Base-by-base conservation (phyloP, 2,113 vertebrate species). In the Nymphicus hollandicus region DNA sequence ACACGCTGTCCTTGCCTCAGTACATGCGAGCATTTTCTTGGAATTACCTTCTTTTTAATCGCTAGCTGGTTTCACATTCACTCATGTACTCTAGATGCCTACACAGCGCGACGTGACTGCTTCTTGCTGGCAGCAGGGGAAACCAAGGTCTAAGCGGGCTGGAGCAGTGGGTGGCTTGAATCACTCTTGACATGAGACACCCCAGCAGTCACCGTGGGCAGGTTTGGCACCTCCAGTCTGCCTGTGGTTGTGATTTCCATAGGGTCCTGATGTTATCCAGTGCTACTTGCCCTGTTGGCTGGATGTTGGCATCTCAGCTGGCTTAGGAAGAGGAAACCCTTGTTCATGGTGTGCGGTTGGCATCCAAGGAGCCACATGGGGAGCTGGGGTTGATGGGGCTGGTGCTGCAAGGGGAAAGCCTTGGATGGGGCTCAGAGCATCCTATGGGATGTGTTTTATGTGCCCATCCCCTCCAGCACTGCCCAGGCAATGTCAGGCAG, bases 151-250 rank as follows among this genome's bases (percentile, higher is more conserved):
- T 86, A 41, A 58, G 64, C 2, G 0, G 68, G 79, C 82, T 88
- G 71, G 63, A 93, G 53, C 76, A 46, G 79, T 91, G 91, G 80
- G 92, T 53, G 92, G 92, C 72, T 93, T 83, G 82, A 90, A 69
- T 90, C 83, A 69, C 49, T 83, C 65, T 66, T 71, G 81, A 82
- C 70, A 85, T 11, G 18, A 88, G 43, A 73, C 35, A 72, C 63
- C 44, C 70, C 73, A 71, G 65, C 68, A 81, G 53, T 44, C 11
- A 7, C 47, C 0, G 4, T 13, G 44, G 74, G 81, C 61, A 88
- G 65, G 33, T 50, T 74, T 88, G 78, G 61, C 78, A 86, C 10
- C 52, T 65, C 35, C 31, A 15, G 22, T 39, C 58, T 66, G n/a
- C 83, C 35, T 17, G 4, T 17, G 24, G 58, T 49, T 7, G 4